Evolutionary conservation across 1,140 invertebrate genomes (phyloP), one percentile per base, ranked within the genome.

Genomic region (Dryas iulia): DNA sequence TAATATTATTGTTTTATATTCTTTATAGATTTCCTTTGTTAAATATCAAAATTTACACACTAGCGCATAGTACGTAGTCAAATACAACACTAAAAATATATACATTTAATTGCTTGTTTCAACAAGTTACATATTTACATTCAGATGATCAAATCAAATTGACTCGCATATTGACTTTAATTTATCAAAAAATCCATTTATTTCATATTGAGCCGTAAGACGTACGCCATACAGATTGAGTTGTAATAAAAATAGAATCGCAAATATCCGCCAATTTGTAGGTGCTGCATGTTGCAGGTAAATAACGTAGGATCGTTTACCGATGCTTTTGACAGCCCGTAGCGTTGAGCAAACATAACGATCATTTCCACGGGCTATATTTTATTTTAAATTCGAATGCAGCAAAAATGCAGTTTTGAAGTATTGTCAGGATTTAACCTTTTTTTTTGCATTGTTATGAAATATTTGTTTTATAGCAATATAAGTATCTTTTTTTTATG

Each of bases 261-360:
- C 72, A 71, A 74, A 77, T 67, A 74, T 79, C 81, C 77, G 77
- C 76, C 83, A 85, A 86, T 88, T 88, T 85, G 84, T 84, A 82
- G 75, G 77, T 74, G 69, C 31, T 59, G 66, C 72, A 82, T 74
- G 75, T 78, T 75, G 82, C 78, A 71, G 79, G 84, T 83, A 89
- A 87, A 87, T 84, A 88, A 77, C 81, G 74, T 76, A 74, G 71
- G 66, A 84, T 78, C 83, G 84, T 86, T 86, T 84, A 77, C 86
- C 78, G 72, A 85, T 82, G 86, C 86, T 87, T 88, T 87, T 86
- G 86, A 85, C 84, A 85, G 84, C 76, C 82, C 73, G 77, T 77
- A 81, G 74, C 82, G 71, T 78, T 78, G 79, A 72, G 79, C 82
- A 88, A 84, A 87, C 81, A 84, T 72, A 35, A 47, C 66, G 67